Conservation (phyloP, 2,888 invertebrate genomes). For the Caenorhabditis uteleia region DNA sequence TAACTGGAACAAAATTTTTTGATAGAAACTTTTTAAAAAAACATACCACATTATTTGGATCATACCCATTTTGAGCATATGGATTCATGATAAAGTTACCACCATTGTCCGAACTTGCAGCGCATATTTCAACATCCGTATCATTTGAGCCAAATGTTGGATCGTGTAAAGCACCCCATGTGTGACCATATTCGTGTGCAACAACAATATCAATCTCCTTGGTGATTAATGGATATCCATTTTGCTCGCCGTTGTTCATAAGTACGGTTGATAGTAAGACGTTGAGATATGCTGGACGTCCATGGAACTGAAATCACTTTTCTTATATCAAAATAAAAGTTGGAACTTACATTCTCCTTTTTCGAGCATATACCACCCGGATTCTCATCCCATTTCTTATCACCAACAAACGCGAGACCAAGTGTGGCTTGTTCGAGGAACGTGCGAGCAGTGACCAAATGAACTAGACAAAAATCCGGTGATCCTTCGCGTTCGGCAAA, state of each 20-base stretch:
- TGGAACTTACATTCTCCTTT: too few species aligned
- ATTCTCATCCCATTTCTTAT: conserved; percentile 14
- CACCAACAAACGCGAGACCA: conserved; percentile 22
- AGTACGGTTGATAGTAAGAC: conserved; percentile 32
- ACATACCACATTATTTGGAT: conserved; percentile 41
- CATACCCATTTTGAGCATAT: conserved; percentile 37
- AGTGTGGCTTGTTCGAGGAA: conserved; percentile 21
- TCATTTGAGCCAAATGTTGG: conserved; percentile 19
- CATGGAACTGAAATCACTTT: too few species aligned
- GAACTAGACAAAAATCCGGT: conserved; percentile 38
- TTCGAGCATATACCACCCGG: conserved; percentile 37
- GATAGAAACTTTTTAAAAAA: neutral
- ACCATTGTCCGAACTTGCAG: conserved; percentile 22
- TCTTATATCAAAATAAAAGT: too few species aligned
- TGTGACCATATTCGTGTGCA: conserved; percentile 45
- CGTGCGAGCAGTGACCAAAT: conserved; percentile 39
- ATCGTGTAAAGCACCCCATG: conserved; percentile 41
- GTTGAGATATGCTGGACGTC: too few species aligned
- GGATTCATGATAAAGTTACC: conserved; percentile 41
- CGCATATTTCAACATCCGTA: conserved; percentile 27
- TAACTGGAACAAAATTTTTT: conserved; percentile 15
- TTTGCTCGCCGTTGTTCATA: conserved; percentile 19
- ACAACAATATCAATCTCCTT: conserved; percentile 47
- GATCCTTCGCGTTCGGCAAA: conserved; percentile 40
- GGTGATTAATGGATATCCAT: conserved; percentile 36